phyloP scores from a whole-genome alignment of 2,113 vertebrate species.

The Machaerirhynchus nigripectus region DNA sequence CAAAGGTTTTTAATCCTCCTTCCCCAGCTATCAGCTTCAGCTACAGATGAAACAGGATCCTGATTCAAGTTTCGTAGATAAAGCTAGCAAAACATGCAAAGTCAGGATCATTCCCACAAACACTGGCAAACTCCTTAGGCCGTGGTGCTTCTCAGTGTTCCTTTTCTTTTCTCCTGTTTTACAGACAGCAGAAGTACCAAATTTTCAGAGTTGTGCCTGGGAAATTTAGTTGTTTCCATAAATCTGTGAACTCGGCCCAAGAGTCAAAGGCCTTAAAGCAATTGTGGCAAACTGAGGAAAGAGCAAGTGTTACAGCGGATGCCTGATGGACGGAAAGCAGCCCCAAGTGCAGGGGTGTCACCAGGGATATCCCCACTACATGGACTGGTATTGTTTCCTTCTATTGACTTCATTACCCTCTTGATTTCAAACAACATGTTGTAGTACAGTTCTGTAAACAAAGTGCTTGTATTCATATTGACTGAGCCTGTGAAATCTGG shows the following conservation, averaged over 20 bases:
- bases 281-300: background rate
- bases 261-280: background rate
- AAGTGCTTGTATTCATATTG: background rate
- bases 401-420: background rate
- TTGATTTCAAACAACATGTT: background rate
- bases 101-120: background rate
- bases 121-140: background rate
- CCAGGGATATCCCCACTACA: background rate
- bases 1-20: conserved; percentile 27
- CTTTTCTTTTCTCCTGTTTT: background rate
- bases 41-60: conserved; percentile 32
- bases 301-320: background rate
- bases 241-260: background rate
- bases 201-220: background rate
- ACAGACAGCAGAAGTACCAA: background rate
- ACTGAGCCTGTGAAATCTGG: background rate
- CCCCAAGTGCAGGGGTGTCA: background rate
- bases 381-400: background rate
- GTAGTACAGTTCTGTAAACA: background rate
- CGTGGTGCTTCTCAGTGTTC: background rate
- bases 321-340: background rate
- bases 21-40: conserved; percentile 41
- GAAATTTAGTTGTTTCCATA: background rate
- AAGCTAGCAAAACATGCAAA: background rate
- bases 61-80: background rate